Evolutionary conservation across 2,888 invertebrate species (phyloP), one percentile per base, ranked within the genome.

Genomic region (Alentia gelatinosa): DNA sequence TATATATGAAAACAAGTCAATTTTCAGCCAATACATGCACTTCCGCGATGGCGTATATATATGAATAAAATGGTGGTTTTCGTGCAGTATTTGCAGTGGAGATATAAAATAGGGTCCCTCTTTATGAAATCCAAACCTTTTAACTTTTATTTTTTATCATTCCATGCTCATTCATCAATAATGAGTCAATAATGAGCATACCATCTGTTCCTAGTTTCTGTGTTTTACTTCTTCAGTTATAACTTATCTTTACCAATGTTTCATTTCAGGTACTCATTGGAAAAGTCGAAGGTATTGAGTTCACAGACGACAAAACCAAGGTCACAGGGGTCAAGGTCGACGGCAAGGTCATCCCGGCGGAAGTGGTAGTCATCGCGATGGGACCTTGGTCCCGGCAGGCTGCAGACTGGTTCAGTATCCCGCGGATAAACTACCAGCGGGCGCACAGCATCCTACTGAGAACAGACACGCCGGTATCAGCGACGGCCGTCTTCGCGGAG

Each of bases 361-460:
- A 93, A 89, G 89, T 88, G 0, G 91, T 93, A 9, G 91, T 93
- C n/a, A 90, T 93, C 19, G 91, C 93, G 9, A 93, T 93, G 93
- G 93, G 93, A 19, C 93, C 93, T 30, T 93, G 93, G 93, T 91
- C 93, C n/a, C 84, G 63, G 37, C 47, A 91, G 50, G 93, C 92
- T 9, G 37, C 42, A 0, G 56, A 92, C 33, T 93, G 93, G 93
- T 90, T 93, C 30, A 50, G 74, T 4, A 39, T 92, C 3, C 92
- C 92, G 9, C 26, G 15, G 30, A 89, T 93, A 12, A 50, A 42
- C 30, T 90, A 91, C 12, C 86, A 91, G 33, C 89, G 92, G 50
- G 93, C 93, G 15, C 93, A 94, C 91, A 92, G 92, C 47, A 91
- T 93, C 39, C 35, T 90, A 23, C 47, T 90, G 35, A 9, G 79